Conservation (phyloP, 2,113 vertebrate species). For the Laticauda colubrina region DNA sequence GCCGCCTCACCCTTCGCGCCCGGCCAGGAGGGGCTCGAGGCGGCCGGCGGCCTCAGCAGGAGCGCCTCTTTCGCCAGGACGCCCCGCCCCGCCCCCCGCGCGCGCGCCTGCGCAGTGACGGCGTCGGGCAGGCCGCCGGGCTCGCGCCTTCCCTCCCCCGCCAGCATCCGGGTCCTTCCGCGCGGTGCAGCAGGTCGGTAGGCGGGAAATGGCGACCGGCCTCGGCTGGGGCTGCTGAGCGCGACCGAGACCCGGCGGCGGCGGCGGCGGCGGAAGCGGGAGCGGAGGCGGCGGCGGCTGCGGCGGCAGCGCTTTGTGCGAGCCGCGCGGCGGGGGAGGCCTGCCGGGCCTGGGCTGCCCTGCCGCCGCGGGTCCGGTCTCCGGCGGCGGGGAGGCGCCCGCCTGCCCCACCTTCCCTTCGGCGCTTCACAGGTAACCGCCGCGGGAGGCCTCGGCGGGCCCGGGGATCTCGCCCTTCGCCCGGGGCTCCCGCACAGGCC, state of each 20-base stretch:
- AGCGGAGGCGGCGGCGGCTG: constrained; percentile 12
- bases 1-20: too few species aligned
- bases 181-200: constrained; percentile 81
- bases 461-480: neutral
- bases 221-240: constrained; percentile 72
- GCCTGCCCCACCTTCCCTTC: neutral
- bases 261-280: neutral
- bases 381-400: neutral
- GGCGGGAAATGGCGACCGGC: constrained; percentile 97
- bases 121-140: neutral
- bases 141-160: constrained; percentile 52
- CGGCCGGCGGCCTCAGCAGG: too few species aligned
- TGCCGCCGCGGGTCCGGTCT: neutral
- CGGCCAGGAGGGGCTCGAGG: too few species aligned
- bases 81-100: neutral
- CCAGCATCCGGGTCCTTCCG: constrained; percentile 86
- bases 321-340: neutral
- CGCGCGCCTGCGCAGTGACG: constrained; percentile 5
- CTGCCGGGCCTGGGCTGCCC: constrained; percentile 45
- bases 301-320: neutral
- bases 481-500: neutral
- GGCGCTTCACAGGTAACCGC: neutral
- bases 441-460: neutral
- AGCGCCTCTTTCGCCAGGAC: neutral
- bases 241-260: constrained; percentile 21